Percentiles rank a stretch among this genome's conserved stretches.
Evolutionary conservation across 92 coral and sea anemone species (phyloP).

Genomic region (Heteractis magnifica): DNA sequence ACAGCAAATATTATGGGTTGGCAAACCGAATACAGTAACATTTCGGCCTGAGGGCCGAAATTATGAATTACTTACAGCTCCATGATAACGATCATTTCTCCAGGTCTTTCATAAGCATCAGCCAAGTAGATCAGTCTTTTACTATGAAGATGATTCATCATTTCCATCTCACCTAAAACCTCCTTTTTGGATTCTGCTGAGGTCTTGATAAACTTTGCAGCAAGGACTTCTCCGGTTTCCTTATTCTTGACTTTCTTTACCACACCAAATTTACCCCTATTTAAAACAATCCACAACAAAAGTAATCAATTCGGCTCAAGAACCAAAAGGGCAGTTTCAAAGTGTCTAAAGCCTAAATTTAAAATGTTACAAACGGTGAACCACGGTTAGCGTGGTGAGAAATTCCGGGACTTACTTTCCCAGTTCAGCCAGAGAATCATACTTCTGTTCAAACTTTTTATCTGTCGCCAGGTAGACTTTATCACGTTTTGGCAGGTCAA

Average conservation of each 20-base stretch:
- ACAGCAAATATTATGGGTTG: too few species aligned
- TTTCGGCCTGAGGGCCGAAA: background rate
- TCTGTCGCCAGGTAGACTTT: constrained; percentile 67
- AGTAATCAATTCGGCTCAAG: background rate
- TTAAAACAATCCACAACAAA: background rate
- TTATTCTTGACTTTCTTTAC: constrained; percentile 89
- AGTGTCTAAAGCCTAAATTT: too few species aligned
- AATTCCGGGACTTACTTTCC: constrained; percentile 76
- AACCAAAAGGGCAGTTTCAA: background rate
- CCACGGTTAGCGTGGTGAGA: too few species aligned
- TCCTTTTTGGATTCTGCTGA: constrained; percentile 91
- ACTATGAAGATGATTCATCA: constrained; percentile 94
- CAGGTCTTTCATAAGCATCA: constrained; percentile 95
- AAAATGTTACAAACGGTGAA: too few species aligned
- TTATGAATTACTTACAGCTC: constrained; percentile 71
- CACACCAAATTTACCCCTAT: constrained; percentile 92
- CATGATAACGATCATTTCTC: constrained; percentile 88
- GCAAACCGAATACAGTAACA: too few species aligned
- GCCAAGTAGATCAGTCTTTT: constrained; percentile 86
- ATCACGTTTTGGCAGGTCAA: constrained; percentile 79
- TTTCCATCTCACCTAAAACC: constrained; percentile 86
- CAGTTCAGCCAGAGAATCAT: constrained; percentile 74
- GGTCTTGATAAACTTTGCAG: constrained; percentile 91
- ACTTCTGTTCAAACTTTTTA: constrained; percentile 71
- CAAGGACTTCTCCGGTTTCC: constrained; percentile 76